Conservation (phyloP, 1,140 invertebrate genomes). For the Eumaeus atala region DNA sequence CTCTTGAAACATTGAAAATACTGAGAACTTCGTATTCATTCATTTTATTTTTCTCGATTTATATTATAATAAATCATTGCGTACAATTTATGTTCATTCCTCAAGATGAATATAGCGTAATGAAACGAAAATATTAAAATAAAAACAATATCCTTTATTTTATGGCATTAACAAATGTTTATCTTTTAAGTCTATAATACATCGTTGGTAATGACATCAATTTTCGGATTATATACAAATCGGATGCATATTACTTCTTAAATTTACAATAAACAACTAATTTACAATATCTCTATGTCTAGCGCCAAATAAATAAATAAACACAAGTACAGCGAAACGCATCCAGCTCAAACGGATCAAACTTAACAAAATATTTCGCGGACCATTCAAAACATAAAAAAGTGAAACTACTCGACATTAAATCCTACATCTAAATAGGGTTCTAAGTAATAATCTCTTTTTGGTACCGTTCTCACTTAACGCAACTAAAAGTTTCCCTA, state of each 20-base stretch:
- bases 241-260: slow-evolving; percentile 51
- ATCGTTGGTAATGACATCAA: slow-evolving; percentile 70
- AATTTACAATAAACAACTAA: slow-evolving; percentile 44
- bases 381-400: slow-evolving; percentile 10
- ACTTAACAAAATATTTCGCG: slow-evolving; percentile 51
- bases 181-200: slow-evolving; percentile 56
- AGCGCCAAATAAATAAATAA: slow-evolving; percentile 64
- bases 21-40: no score
- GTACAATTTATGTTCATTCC: neutral
- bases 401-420: slow-evolving; percentile 11
- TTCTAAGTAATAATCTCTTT: slow-evolving; percentile 65
- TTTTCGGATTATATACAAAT: slow-evolving; percentile 62
- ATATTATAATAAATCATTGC: no score
- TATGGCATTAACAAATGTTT: slow-evolving; percentile 68
- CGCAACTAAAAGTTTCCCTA: slow-evolving; percentile 51
- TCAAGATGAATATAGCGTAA: slow-evolving; percentile 24
- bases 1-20: no score
- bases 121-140: slow-evolving; percentile 63
- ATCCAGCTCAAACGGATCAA: slow-evolving; percentile 34
- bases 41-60: no score
- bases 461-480: slow-evolving; percentile 71
- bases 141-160: slow-evolving; percentile 72
- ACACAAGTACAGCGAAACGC: slow-evolving; percentile 31
- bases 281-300: slow-evolving; percentile 45
- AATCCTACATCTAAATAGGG: slow-evolving; percentile 48